Conservation (phyloP, 2,113 vertebrate species). For the Cheilinus undulatus region DNA sequence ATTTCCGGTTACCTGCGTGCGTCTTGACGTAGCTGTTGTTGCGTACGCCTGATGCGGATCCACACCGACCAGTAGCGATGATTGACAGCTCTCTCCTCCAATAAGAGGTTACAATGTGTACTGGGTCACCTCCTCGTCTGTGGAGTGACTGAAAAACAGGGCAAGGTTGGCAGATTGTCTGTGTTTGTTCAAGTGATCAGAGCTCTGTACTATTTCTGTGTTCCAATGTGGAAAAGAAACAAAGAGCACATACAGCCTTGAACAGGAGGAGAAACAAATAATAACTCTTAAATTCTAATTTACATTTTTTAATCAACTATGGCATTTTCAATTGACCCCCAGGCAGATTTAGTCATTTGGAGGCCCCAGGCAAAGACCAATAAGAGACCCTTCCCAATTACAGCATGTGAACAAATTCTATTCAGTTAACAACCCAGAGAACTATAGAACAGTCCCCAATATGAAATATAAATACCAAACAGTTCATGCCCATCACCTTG, state of each 20-base stretch:
- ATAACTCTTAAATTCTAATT: background rate
- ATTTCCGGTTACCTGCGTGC: conserved; percentile 28
- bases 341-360: no score
- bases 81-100: conserved; percentile 72
- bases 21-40: conserved; percentile 61
- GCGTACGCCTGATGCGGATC: conserved; percentile 71
- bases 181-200: conserved; percentile 23
- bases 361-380: no score
- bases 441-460: no score
- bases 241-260: background rate
- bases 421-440: no score
- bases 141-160: conserved; percentile 52
- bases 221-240: background rate
- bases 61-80: conserved; percentile 43
- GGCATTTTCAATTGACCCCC: no score
- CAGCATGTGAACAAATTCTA: no score
- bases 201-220: background rate
- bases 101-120: conserved; percentile 51
- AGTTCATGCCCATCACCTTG: no score
- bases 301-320: no score
- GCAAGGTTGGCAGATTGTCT: conserved; percentile 25
- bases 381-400: no score
- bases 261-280: background rate
- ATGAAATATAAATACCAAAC: no score
- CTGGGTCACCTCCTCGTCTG: conserved; percentile 35